Percentiles rank a stretch among this genome's conserved stretches.
Evolutionary conservation across 2,797 vertebrate genomes (phyloP).

Genomic region (Aldrovandia affinis): DNA sequence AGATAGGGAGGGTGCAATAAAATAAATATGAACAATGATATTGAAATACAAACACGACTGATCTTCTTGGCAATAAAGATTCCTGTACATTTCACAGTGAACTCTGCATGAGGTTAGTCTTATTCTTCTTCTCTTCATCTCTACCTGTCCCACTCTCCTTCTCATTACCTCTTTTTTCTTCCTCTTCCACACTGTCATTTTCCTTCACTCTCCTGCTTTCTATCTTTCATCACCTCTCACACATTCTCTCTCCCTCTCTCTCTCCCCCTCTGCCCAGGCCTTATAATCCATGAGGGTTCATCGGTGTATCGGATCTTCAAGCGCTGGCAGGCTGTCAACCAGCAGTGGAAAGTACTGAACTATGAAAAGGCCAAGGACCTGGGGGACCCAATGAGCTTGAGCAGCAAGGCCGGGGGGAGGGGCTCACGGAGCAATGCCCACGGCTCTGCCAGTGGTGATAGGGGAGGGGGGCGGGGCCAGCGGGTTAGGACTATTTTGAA

Average conservation of each 20-base stretch:
- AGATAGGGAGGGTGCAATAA: background rate
- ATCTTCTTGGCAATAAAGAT: constrained; percentile 58
- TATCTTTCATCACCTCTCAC: background rate
- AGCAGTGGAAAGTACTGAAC: constrained; percentile 89
- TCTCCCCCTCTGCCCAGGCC: constrained; percentile 65
- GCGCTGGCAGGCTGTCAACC: constrained; percentile 88
- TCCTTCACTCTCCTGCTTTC: constrained; percentile 16
- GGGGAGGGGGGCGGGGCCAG: constrained; percentile 61
- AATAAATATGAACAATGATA: background rate
- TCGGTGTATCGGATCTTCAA: constrained; percentile 89
- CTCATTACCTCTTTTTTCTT: constrained; percentile 30
- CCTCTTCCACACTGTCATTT: constrained; percentile 46
- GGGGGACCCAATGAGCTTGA: constrained; percentile 74
- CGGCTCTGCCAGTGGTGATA: constrained; percentile 46
- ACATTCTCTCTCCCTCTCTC: constrained; percentile 3
- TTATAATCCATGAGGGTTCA: constrained; percentile 87
- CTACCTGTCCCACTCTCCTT: constrained; percentile 35
- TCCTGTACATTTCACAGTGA: constrained; percentile 45
- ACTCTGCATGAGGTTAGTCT: constrained; percentile 18
- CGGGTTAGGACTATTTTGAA: constrained; percentile 84
- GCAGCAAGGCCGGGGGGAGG: constrained; percentile 70
- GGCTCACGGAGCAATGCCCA: constrained; percentile 70
- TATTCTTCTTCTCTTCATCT: constrained; percentile 19
- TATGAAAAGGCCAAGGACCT: constrained; percentile 86
- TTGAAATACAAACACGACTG: constrained; percentile 36